Base-by-base conservation (phyloP, 2,113 vertebrate species). In the Chlorodrepanis virens region DNA sequence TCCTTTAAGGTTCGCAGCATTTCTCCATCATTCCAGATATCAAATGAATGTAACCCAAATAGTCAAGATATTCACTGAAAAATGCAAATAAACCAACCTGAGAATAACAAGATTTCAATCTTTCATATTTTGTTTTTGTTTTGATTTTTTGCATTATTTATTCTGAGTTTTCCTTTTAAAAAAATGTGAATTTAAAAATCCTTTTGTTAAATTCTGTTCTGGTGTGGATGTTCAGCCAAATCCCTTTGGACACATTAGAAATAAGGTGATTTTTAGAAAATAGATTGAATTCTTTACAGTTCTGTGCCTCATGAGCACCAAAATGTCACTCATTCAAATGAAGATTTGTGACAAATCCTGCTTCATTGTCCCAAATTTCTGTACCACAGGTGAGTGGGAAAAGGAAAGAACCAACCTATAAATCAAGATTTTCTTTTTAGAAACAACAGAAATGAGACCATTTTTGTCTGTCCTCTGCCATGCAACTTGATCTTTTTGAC, bases 381-480 rank as follows among this genome's bases (percentile, higher is more conserved):
- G 5, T 31, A 20, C 31, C 16, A 15, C 5, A 33, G 28, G 11
- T n/a, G 33, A 86, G 16, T 17, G 29, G 18, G 27, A 69, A 12
- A 77, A 68, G 9, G 27, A 57, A 53, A 87, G 3, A 35, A 21
- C 15, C 5, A 7, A 47, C 31, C 3, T 19, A 28, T 4, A 78
- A 89, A 78, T 28, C 21, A 35, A 29, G 8, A 37, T 28, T 24
- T 85, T 64, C 7, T 37, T 70, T 77, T 24, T 13, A 28, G 19
- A 63, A 47, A 14, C 21, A 25, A 35, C 4, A 49, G 11, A 76
- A 83, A 5, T 21, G 1, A 29, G 22, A 31, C 35, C 0, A 0
- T 3, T 79, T 82, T 68, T 88, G 9, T 25, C 22, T 45, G 7
- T 21, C 5, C 13, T 68, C 20, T 80, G 45, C 33, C 10, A 6